Evolutionary conservation across 2,888 invertebrate species (phyloP).

Genomic region (Frankliniella fusca): DNA sequence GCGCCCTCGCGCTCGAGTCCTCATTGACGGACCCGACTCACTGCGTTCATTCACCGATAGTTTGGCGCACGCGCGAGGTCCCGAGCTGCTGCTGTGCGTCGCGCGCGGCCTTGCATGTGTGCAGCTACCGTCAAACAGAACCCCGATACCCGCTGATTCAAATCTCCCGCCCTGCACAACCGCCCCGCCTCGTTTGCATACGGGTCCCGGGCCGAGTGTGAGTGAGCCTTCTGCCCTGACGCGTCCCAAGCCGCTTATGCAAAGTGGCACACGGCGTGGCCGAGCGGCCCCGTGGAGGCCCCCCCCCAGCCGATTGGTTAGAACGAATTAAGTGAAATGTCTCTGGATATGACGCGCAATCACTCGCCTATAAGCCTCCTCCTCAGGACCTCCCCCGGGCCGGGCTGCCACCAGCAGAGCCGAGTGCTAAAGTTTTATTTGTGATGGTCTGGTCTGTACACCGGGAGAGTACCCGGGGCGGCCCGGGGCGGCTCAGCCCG

Average conservation of each 20-base stretch:
- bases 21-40: too few species aligned
- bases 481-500: neutral
- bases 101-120: too few species aligned
- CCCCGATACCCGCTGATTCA: too few species aligned
- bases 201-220: neutral
- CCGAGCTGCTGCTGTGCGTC: too few species aligned
- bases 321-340: slow-evolving; percentile 20
- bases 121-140: too few species aligned
- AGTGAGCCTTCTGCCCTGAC: neutral
- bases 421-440: slow-evolving; percentile 21
- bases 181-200: too few species aligned
- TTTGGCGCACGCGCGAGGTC: too few species aligned
- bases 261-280: neutral
- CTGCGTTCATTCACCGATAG: too few species aligned
- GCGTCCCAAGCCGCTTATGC: slow-evolving; percentile 1
- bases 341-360: slow-evolving; percentile 9
- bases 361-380: slow-evolving; percentile 7
- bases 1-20: too few species aligned
- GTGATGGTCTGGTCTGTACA: neutral
- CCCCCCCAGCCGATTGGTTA: neutral
- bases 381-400: neutral
- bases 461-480: neutral
- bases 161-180: too few species aligned
- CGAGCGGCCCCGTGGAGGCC: neutral
- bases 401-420: neutral